Base-by-base conservation (phyloP, 2,888 invertebrate genomes). In the Pterobdella sp. region DNA sequence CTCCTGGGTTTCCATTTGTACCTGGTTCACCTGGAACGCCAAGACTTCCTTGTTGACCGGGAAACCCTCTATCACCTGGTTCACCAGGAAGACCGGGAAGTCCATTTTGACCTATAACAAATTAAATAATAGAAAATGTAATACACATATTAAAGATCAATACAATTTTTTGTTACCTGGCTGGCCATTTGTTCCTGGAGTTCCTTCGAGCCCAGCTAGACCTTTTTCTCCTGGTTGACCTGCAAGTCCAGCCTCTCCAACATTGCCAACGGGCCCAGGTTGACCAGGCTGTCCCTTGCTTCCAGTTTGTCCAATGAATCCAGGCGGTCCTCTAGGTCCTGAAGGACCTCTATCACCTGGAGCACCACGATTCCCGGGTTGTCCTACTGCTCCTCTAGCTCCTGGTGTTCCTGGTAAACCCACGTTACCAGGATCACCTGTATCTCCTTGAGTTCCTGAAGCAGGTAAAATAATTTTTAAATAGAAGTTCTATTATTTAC, bases 401-500 rank as follows among this genome's bases (percentile, higher is more conserved):
- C 76, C 76, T 65, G 74, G 70, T 34, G 34, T 32, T n/a, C 76
- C 76, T 4, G 65, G 70, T 35, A n/a, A 22, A 31, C 77, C 77
- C 68, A 42, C n/a, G 60, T 29, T 63, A 10, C 65, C 63, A 65
- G 65, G 14, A 65, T 29, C 29, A 3, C 73, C 65, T 1, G 68
- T 32, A 18, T 36, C 68, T 35, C 37, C 42, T 68, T 14, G 36
- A 2, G 4, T 42, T n/a, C 29, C 35, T 68, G n/a, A n/a, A n/a
- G n/a, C n/a, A n/a, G n/a, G n/a, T n/a, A n/a, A n/a, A n/a, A n/a
- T n/a, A n/a, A n/a, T n/a, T n/a, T n/a, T n/a, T n/a, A n/a, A n/a
- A n/a, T n/a, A n/a, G n/a, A n/a, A n/a, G n/a, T n/a, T n/a, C n/a
- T n/a, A n/a, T n/a, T n/a, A n/a, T n/a, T n/a, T n/a, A n/a, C n/a